A percentile compares a stretch with the other conserved stretches of the same genome.
phyloP scores from a whole-genome alignment of 1,140 invertebrate genomes.

The Thereuonema tuberculata region DNA sequence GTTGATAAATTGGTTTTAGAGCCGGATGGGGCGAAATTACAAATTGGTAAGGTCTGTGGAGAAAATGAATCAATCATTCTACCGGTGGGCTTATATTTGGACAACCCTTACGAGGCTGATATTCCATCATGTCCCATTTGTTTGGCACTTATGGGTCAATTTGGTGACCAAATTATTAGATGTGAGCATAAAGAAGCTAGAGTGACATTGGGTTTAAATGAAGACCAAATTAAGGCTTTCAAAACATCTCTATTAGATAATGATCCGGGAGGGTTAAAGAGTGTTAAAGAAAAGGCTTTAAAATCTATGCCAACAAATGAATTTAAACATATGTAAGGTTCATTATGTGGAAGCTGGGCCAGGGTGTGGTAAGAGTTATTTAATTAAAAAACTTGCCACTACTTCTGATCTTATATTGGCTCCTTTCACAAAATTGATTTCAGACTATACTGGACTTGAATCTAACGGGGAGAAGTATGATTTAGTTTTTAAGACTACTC shows the following conservation, averaged over 20 bases:
- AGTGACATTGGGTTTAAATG: background rate
- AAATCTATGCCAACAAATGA: background rate
- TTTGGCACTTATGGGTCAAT: background rate
- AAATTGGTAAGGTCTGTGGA: background rate
- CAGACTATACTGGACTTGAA: background rate
- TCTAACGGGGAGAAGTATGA: background rate
- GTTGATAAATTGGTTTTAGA: background rate
- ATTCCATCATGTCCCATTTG: background rate
- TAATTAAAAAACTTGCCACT: background rate
- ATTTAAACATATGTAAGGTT: background rate
- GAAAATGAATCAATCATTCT: background rate
- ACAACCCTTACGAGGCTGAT: background rate
- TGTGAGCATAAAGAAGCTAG: background rate
- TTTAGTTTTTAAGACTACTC: background rate
- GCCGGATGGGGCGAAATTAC: background rate
- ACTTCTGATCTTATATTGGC: background rate
- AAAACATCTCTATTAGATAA: background rate
- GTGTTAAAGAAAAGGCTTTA: background rate
- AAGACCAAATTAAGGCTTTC: background rate
- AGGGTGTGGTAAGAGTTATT: background rate
- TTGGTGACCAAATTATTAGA: background rate
- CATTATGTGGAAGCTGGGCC: background rate
- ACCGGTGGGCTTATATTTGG: background rate
- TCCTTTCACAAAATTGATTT: background rate
- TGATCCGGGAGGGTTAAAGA: background rate